phyloP scores from a whole-genome alignment of 2,113 vertebrate genomes.

The Ploceus nigricollis region DNA sequence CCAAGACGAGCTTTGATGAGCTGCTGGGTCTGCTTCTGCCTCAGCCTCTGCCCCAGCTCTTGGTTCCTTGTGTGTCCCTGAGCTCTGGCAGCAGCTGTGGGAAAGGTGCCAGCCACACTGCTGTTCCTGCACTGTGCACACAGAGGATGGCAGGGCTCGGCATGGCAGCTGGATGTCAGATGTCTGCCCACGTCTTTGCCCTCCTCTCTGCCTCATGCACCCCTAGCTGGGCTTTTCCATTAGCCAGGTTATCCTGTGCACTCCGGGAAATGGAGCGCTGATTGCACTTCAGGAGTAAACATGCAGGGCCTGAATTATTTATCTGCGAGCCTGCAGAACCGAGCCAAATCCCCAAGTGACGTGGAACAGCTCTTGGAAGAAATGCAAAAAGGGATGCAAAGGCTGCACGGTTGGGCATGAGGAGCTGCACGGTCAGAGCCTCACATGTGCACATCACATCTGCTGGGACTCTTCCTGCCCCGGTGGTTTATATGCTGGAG shows the following conservation, averaged over 20 bases:
- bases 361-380: neutral
- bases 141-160: fast-evolving
- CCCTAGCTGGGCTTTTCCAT: neutral
- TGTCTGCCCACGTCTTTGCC: fast-evolving
- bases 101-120: neutral
- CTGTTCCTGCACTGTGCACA: neutral
- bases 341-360: neutral
- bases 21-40: neutral
- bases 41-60: neutral
- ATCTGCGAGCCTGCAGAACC: neutral
- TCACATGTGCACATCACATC: neutral
- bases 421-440: neutral
- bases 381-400: neutral
- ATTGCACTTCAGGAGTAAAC: neutral
- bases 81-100: neutral
- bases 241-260: neutral
- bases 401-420: fast-evolving
- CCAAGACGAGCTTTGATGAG: fast-evolving
- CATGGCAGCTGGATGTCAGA: neutral
- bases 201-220: neutral
- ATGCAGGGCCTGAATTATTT: conserved; percentile 32
- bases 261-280: neutral
- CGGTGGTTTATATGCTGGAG: neutral
- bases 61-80: neutral
- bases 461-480: neutral